Conservation (phyloP, 2,888 invertebrate species). For the Macaria notata region DNA sequence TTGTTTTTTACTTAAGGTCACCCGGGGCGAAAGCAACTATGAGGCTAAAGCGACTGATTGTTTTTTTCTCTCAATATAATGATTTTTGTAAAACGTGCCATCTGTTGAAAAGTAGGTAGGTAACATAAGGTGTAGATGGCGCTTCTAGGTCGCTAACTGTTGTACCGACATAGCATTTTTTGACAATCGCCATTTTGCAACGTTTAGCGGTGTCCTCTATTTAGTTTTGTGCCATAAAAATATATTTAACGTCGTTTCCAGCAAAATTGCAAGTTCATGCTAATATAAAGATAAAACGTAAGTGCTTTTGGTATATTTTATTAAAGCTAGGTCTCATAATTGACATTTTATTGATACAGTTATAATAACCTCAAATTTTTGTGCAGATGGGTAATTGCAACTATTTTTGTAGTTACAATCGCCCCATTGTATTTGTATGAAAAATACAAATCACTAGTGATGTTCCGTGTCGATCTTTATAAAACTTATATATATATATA, state of each 20-base stretch:
- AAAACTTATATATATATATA: not conserved
- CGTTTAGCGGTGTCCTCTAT: too few relatives aligned
- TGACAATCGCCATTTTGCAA: too few relatives aligned
- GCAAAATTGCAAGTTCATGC: slow-evolving; percentile 4
- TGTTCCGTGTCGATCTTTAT: too few relatives aligned
- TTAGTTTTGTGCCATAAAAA: too few relatives aligned
- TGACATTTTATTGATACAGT: too few relatives aligned
- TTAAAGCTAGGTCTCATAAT: too few relatives aligned
- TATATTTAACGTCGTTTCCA: not conserved
- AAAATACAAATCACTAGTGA: slow-evolving; percentile 15
- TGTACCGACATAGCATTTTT: slow-evolving; percentile 8
- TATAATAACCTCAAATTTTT: slow-evolving; percentile 9
- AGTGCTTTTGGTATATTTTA: slow-evolving; percentile 16
- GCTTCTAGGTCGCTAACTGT: slow-evolving; percentile 7
- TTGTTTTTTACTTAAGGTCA: slow-evolving; percentile 22
- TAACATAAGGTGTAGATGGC: slow-evolving; percentile 2
- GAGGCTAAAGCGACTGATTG: slow-evolving; percentile 7
- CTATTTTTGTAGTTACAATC: slow-evolving; percentile 21
- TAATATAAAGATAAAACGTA: slow-evolving; percentile 12
- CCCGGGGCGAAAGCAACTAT: slow-evolving; percentile 1
- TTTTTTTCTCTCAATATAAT: slow-evolving; percentile 1
- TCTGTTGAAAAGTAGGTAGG: slow-evolving; percentile 5
- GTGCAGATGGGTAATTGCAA: slow-evolving; percentile 17
- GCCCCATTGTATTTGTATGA: slow-evolving; percentile 17
- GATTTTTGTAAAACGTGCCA: not conserved